These are phyloP conservation scores for Eriosoma lanigerum DNA, from an alignment of 1,140 invertebrate species.

Conservation along the genomic window DNA sequence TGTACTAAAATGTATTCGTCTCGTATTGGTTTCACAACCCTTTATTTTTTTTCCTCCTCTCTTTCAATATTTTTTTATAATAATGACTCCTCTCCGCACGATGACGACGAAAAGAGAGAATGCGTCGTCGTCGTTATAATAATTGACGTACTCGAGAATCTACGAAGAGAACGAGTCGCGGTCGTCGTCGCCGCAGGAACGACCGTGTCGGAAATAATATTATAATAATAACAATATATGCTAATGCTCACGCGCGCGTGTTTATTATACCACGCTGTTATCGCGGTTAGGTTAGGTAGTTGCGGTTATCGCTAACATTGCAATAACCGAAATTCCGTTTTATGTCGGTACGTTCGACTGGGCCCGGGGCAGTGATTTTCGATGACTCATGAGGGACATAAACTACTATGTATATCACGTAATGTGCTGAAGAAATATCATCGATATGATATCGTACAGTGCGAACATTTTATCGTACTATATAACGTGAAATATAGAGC, in stretches of 20 bases:
- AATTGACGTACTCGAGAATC: slow-evolving; percentile 14
- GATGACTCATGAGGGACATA: too few relatives aligned
- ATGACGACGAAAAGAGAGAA: neutral
- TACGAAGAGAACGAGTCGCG: too few relatives aligned
- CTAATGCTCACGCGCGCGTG: neutral
- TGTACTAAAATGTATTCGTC: neutral
- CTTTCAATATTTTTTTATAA: neutral
- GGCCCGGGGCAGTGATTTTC: slow-evolving; percentile 11
- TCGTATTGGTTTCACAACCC: slow-evolving; percentile 30
- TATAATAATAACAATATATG: slow-evolving; percentile 25
- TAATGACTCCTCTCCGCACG: neutral
- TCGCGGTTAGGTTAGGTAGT: neutral
- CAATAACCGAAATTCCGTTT: slow-evolving; percentile 28
- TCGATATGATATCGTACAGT: too few relatives aligned
- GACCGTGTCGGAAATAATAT: slow-evolving; percentile 41
- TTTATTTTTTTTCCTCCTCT: neutral
- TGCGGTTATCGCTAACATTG: slow-evolving; percentile 31
- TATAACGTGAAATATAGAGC: too few relatives aligned
- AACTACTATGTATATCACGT: too few relatives aligned
- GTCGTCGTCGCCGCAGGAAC: neutral
- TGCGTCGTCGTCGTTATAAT: slow-evolving; percentile 4
- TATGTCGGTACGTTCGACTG: neutral
- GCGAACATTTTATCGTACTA: too few relatives aligned
- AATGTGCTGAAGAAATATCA: too few relatives aligned
- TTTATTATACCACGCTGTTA: neutral